A percentile compares a stretch with the other conserved stretches of the same genome.
Conservation (phyloP, 2,797 vertebrate genomes). For the Ctenopoma multispine region DNA sequence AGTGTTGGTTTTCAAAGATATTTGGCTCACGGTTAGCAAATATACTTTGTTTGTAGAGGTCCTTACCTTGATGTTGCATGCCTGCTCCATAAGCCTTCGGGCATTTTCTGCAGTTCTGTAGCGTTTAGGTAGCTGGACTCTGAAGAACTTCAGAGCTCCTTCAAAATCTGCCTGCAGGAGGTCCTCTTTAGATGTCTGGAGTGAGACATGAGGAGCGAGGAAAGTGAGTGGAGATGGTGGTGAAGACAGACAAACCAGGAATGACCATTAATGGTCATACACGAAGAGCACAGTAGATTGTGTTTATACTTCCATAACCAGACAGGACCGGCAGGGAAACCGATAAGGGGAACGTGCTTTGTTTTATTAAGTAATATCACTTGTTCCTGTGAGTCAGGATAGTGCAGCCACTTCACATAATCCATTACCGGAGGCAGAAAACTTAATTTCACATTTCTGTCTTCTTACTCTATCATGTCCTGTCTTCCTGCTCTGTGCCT, state of each 20-base stretch:
- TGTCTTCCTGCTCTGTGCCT: not conserved
- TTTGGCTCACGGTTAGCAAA: not conserved
- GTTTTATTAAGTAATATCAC: not conserved
- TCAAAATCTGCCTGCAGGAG: conserved; percentile 98
- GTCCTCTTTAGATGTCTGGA: conserved; percentile 97
- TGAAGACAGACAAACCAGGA: conserved; percentile 10
- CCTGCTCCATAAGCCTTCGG: conserved; percentile 96
- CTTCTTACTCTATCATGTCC: not conserved
- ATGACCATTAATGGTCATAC: not conserved
- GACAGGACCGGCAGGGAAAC: too few relatives aligned
- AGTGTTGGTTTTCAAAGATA: not conserved
- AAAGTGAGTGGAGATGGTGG: conserved; percentile 6
- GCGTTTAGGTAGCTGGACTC: conserved; percentile 97
- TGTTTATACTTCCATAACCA: not conserved
- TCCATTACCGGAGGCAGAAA: not conserved
- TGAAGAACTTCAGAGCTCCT: conserved; percentile 98
- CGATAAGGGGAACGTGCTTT: too few relatives aligned
- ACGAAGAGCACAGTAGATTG: not conserved
- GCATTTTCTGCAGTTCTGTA: conserved; percentile 98
- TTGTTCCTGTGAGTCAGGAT: not conserved
- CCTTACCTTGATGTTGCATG: conserved; percentile 97
- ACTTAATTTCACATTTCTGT: not conserved
- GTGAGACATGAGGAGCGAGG: conserved; percentile 23
- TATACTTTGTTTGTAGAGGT: not conserved
- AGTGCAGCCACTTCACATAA: not conserved